phyloP scores from a whole-genome alignment of 53 echinoderm and acorn worm genomes.

The Zoroaster sp. region DNA sequence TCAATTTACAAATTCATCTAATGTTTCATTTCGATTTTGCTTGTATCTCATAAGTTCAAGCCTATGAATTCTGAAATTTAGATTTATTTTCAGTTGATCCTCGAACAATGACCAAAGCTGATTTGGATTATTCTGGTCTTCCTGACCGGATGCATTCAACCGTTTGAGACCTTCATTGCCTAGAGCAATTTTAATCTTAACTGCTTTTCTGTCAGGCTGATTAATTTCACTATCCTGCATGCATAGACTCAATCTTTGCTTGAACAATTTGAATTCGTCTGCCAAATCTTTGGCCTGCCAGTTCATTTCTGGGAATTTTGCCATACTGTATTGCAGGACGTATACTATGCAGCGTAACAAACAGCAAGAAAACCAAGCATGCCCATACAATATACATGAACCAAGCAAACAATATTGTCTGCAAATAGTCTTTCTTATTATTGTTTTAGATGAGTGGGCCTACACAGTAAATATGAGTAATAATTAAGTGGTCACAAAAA shows the following conservation, averaged over 20 bases:
- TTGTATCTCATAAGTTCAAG: constrained; percentile 63
- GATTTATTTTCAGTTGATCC: constrained; percentile 58
- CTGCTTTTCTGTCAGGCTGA: constrained; percentile 1
- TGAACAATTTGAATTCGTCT: not conserved
- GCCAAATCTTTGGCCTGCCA: not conserved
- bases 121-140: constrained; percentile 51
- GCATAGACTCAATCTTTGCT: not conserved
- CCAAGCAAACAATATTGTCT: too few relatives aligned
- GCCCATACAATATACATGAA: too few relatives aligned
- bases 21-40: constrained; percentile 41
- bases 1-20: constrained; percentile 68
- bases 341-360: too few relatives aligned
- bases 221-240: not conserved
- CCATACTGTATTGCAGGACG: not conserved
- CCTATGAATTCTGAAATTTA: constrained; percentile 60
- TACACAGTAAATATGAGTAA: too few relatives aligned
- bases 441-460: too few relatives aligned
- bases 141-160: constrained; percentile 55
- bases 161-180: constrained; percentile 66
- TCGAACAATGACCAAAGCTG: constrained; percentile 63
- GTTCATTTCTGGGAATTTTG: not conserved
- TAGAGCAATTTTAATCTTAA: constrained; percentile 59
- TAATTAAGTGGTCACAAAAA: too few relatives aligned
- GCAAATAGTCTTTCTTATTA: too few relatives aligned
- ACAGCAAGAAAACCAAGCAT: too few relatives aligned